Evolutionary conservation across 2,888 invertebrate genomes (phyloP), one percentile per base, ranked within the genome.

Genomic region (Elegia similella): DNA sequence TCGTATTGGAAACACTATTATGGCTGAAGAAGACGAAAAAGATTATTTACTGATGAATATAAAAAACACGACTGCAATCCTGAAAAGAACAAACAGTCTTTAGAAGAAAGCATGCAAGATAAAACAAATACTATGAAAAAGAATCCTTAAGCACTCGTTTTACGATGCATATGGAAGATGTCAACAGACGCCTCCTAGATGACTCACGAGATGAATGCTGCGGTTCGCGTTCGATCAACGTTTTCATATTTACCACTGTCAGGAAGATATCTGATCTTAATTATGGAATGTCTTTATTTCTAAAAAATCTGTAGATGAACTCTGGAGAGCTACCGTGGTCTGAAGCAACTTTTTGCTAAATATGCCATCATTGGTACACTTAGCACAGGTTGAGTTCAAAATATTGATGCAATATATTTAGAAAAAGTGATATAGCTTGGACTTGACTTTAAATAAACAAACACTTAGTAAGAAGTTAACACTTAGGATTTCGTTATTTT

Each of bases 161-260:
- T 55, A 55, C 54, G 54, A 55, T 43, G 32, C 54, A 55, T 55
- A n/a, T 55, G 54, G 54, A 34, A 34, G 44, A 55, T 55, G 44
- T 55, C 54, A 55, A 55, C 44, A 55, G 52, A n/a, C 13, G 29
- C 17, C 46, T 55, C 12, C 23, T n/a, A 44, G 44, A 55, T 55
- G 54, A 55, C 15, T 44, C 54, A 55, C 52, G 16, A 53, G 17
- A 38, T 42, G 17, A n/a, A 53, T 53, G 52, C 42, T 42, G 42
- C 17, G 42, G 23, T n/a, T 53, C n/a, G 23, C 13, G 23, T 13
- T 38, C 52, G 52, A 42, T 50, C 50, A 50, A 50, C 50, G 34
- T 34, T 50, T 50, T 50, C 50, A 50, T 50, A 50, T 50, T 16
- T 50, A 38, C 34, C 50, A 17, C 34, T 50, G 50, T 50, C 34